Conservation (phyloP, 2,797 vertebrate species). For the Halcyon leucocephala region DNA sequence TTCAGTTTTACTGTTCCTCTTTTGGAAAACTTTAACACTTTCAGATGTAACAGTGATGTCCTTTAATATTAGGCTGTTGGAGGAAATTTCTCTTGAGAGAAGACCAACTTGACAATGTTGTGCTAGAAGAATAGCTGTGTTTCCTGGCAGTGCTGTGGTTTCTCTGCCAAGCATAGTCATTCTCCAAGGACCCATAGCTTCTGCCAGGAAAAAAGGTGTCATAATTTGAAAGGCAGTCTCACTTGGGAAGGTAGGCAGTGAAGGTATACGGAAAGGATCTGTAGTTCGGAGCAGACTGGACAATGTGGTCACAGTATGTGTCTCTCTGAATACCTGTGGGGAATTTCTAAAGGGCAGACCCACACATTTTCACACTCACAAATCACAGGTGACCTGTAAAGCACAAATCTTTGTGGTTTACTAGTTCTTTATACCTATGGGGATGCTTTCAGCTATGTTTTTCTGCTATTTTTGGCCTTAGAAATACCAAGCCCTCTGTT, state of each 20-base stretch:
- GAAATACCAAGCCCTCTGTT: neutral
- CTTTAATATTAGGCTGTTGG: neutral
- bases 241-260: neutral
- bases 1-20: neutral
- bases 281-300: neutral
- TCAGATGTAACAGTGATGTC: neutral
- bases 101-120: neutral
- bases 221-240: neutral
- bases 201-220: neutral
- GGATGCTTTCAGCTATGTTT: neutral
- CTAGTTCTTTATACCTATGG: neutral
- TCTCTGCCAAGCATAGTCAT: neutral
- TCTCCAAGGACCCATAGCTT: neutral
- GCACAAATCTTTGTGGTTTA: neutral
- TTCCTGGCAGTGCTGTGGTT: neutral
- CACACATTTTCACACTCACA: neutral
- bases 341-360: neutral
- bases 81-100: neutral
- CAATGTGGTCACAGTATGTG: neutral
- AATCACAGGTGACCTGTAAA: conserved; percentile 1
- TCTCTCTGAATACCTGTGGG: neutral
- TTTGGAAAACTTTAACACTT: neutral
- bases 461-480: neutral
- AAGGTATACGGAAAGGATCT: neutral
- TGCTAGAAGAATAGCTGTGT: neutral